Conservation (phyloP, 2,113 vertebrate genomes). For the Suricata suricatta region DNA sequence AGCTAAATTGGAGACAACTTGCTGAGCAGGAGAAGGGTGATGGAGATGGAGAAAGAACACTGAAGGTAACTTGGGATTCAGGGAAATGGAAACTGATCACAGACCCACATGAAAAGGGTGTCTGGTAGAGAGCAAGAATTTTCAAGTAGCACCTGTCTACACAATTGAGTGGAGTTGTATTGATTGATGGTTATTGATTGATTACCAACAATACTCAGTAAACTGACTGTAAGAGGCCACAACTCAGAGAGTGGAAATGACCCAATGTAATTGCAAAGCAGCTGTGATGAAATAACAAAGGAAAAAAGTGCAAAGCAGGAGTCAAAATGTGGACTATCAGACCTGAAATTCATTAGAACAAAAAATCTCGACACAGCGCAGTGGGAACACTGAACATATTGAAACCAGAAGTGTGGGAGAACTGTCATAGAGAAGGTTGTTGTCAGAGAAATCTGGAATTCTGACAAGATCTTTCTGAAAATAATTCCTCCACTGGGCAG, state of each 20-base stretch:
- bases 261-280: background rate
- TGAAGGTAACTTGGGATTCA: background rate
- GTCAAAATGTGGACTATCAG: background rate
- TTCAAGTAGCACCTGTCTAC: background rate
- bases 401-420: background rate
- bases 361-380: background rate
- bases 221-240: background rate
- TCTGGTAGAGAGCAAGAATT: background rate
- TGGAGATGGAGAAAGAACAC: background rate
- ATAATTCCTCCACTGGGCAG: background rate
- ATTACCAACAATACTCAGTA: background rate
- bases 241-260: background rate
- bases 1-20: background rate
- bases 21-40: background rate
- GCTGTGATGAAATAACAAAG: background rate
- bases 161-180: background rate
- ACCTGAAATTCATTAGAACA: background rate
- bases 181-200: background rate
- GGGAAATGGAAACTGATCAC: background rate
- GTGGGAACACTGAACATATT: background rate
- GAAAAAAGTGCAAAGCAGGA: background rate
- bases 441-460: constrained; percentile 27
- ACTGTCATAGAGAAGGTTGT: constrained; percentile 9
- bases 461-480: background rate
- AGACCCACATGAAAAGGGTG: background rate